Evolutionary conservation across 2,888 invertebrate species (phyloP).

Genomic region (Leptinotarsa tumamoca): DNA sequence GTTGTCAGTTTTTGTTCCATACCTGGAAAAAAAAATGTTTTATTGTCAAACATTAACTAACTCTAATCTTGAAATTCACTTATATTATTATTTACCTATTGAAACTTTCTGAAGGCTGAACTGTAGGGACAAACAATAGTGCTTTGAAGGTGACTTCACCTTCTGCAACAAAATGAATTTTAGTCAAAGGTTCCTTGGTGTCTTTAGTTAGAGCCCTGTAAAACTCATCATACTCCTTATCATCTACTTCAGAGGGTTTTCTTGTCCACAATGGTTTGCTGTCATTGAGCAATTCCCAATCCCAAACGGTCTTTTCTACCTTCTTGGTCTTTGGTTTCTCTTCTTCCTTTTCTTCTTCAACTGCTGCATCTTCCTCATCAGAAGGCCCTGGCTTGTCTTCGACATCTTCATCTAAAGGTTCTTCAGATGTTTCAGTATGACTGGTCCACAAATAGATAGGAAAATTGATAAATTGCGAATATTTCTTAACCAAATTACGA

Average conservation of each 20-base stretch:
- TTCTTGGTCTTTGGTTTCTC: constrained; percentile 83
- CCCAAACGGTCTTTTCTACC: constrained; percentile 95
- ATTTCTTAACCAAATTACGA: constrained; percentile 92
- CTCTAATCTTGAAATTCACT: background rate
- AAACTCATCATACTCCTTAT: constrained; percentile 94
- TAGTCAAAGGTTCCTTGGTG: constrained; percentile 82
- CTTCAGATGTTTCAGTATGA: constrained; percentile 80
- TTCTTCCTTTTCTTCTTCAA: constrained; percentile 80
- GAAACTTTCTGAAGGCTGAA: constrained; percentile 93
- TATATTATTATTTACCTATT: constrained; percentile 67
- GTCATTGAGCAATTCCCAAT: constrained; percentile 96
- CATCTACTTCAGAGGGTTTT: constrained; percentile 85
- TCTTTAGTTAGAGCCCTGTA: constrained; percentile 96
- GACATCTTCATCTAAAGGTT: constrained; percentile 68
- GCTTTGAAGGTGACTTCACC: constrained; percentile 99
- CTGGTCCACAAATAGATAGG: constrained; percentile 94
- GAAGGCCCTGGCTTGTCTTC: constrained; percentile 71
- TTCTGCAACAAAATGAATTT: constrained; percentile 97
- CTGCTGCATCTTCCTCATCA: constrained; percentile 72
- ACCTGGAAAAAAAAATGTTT: constrained; percentile 68
- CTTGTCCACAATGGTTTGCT: constrained; percentile 99
- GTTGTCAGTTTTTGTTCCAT: constrained; percentile 93
- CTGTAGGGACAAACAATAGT: constrained; percentile 91
- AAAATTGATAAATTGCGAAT: constrained; percentile 99
- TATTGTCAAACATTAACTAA: background rate